Base-by-base conservation (phyloP, 1,140 invertebrate species). In the Eueides isabella region DNA sequence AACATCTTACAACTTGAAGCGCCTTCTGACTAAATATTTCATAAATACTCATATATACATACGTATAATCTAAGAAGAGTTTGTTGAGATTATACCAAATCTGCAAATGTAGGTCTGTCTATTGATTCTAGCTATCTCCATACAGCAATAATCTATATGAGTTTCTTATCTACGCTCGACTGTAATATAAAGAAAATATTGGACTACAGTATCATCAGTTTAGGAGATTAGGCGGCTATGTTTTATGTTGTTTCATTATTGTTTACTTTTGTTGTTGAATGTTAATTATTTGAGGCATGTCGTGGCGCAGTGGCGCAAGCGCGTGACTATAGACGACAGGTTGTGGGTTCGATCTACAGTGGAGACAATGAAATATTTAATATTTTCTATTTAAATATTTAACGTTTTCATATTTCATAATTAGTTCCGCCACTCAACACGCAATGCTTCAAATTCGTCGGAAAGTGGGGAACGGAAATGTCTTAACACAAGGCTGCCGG, bases 71-170 rank as follows among this genome's bases (percentile, higher is more conserved):
- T 55, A 26, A 16, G 19, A 55, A 76, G 76, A 74, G 81, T 85
- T 87, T 80, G 82, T 78, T 29, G 74, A 87, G 88, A 89, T 89
- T 90, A 88, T 77, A 77, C 79, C 79, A 81, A 85, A 87, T 87
- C 85, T 85, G 85, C 82, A 80, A 87, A 83, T 84, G 80, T 84
- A 80, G 67, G 75, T 80, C 67, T 67, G 61, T 64, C 30, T 85
- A 88, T 85, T 88, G 88, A 82, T 85, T 68, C 82, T 76, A 82
- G 80, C 81, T 86, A 79, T 80, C 70, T 71, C 64, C 68, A 68
- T 55, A 76, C 68, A 35, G 75, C 3, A 71, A 75, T 87, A 87
- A 90, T 85, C 85, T 85, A 23, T 55, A 55, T 55, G 23, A 55
- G 48, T 26, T 11, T 55, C 19, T 55, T 55, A 55, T 55, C 48